Base-by-base conservation (phyloP, 1,140 invertebrate genomes). In the Trichonephila clavipes region DNA sequence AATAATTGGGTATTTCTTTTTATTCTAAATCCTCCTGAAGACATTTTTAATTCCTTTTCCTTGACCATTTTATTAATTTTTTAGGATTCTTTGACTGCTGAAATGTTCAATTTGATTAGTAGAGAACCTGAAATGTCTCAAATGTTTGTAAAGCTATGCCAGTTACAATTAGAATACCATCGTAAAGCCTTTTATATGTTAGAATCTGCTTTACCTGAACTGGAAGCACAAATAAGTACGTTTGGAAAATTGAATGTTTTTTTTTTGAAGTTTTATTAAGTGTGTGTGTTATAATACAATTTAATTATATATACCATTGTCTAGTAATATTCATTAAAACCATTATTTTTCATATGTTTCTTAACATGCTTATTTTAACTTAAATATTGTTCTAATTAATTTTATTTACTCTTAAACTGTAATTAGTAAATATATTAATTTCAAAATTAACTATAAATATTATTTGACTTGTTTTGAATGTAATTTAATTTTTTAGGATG, bases 31-130 rank as follows among this genome's bases (percentile, higher is more conserved):
- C 51, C 5, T 51, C 10, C 51, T 51, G 51, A 51, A 51, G 51
- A 51, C 7, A 51, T 51, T 51, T 51, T 51, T 51, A 12, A 51
- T 10, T 51, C 51, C 51, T 7, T 7, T 10, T 10, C 10, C 10
- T 51, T 51, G 7, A 51, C 51, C 51, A 51, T 51, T 7, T 21
- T 24, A n/a, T 64, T 59, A 6, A 10, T 16, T 12, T 95, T 95
- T 83, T 95, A 97, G 97, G 98, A 99, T 96, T 96, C 97, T 19
- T 96, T 98, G 93, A 98, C 98, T 5, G 97, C 97, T 59, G 98
- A 99, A 96, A 98, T 99, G 98, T 98, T 98, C 95, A 97, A 97
- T 90, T 96, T 99, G 44, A 97, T 99, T 94, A 97, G 98, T 34
- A 97, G 97, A 95, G 98, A 99, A 96, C 97, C 98, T 59, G 98